Evolutionary conservation across 2,888 invertebrate species (phyloP), one percentile per base, ranked within the genome.

Genomic region (Tillus elongatus): DNA sequence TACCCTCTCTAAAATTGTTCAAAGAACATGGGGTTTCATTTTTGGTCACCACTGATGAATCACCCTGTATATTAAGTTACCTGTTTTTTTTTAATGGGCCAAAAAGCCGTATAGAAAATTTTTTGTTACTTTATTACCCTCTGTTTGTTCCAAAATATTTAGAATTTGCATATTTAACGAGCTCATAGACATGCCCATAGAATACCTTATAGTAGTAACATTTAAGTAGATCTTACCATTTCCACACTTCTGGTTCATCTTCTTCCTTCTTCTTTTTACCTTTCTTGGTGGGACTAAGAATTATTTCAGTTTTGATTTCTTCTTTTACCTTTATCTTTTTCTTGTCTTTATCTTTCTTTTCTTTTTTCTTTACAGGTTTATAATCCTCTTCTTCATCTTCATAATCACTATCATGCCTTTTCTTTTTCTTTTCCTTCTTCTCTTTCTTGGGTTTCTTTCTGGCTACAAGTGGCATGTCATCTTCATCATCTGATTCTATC

Each of bases 231-330:
- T n/a, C 74, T 73, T 68, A 89, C 90, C 90, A 90, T 74, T 88
- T 85, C 90, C 90, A 90, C 39, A 90, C 89, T 68, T 89, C 86
- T 53, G 73, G 77, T 49, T 79, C 77, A 45, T 86, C 84, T 36
- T 88, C 88, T 49, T 81, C 80, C 58, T 85, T 84, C 61, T 86
- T 86, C 61, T 82, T 85, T 37, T 74, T 75, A 8, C 58, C 53
- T 48, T 79, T 81, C 28, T 74, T 75, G 31, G 78, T 77, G 50
- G 73, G 68, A 51, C 67, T 55, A 28, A 59, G 54, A 33, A 60
- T 50, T 4, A 35, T 15, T 42, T 59, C 56, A 15, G 45, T 40
- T 48, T 63, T 61, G 30, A 44, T 43, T 51, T 51, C 24, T 66
- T 66, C 49, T 63, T 64, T 30, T 48, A 34, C 49, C 52, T 54